Evolutionary conservation across 2,888 invertebrate genomes (phyloP).

Genomic region (Podabrus alpinus): DNA sequence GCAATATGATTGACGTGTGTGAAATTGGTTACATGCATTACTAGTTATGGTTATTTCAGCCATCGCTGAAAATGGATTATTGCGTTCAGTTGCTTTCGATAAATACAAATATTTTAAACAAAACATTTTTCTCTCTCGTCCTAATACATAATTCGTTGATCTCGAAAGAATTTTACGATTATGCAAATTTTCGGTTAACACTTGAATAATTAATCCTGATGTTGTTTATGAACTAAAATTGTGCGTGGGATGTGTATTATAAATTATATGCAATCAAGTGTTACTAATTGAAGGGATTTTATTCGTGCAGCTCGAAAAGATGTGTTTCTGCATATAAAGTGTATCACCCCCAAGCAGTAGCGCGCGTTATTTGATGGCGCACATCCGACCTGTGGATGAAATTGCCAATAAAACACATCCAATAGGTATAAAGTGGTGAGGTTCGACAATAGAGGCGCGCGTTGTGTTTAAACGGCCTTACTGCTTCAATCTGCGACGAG

Average conservation of each 20-base stretch:
- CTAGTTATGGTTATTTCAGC: constrained; percentile 27
- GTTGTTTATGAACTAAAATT: background rate
- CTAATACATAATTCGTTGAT: background rate
- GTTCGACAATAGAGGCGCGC: constrained; percentile 35
- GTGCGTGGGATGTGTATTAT: background rate
- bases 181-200: background rate
- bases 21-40: constrained; percentile 31
- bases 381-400: constrained; percentile 34
- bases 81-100: constrained; percentile 19
- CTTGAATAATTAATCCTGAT: background rate
- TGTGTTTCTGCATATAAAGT: constrained; percentile 29
- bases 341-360: constrained; percentile 24
- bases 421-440: constrained; percentile 33
- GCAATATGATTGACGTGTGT: constrained; percentile 29
- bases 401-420: constrained; percentile 34
- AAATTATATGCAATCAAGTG: constrained; percentile 9
- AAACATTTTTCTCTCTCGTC: background rate
- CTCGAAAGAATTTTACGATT: background rate
- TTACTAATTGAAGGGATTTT: constrained; percentile 23
- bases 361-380: constrained; percentile 33
- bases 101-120: background rate
- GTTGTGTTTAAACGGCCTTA: constrained; percentile 39
- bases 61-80: constrained; percentile 27
- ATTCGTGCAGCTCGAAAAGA: constrained; percentile 18
- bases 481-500: constrained; percentile 45